These are phyloP conservation scores for zebrafish (Danio rerio) DNA, from an alignment of 2,113 vertebrate genomes.

Conservation along the genomic window GRCz12tu NC_133179.1:17391001-17391500, in stretches of 20 bases:
- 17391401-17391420: no score
- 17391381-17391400: no score
- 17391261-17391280: slow-evolving; percentile 90
- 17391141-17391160: slow-evolving; percentile 94
- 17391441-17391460: no score
- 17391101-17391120: background rate
- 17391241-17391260: slow-evolving; percentile 94
- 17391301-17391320: background rate
- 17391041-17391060: slow-evolving; percentile 90
- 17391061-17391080: background rate
- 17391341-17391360: no score
- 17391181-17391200: slow-evolving; percentile 95
- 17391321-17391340: background rate
- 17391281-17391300: slow-evolving; percentile 90
- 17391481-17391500: no score
- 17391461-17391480: no score
- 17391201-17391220: slow-evolving; percentile 93
- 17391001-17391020: slow-evolving; percentile 92
- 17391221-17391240: slow-evolving; percentile 93
- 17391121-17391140: slow-evolving; percentile 88
- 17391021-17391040: slow-evolving; percentile 88
- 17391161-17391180: slow-evolving; percentile 93
- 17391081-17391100: background rate
- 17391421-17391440: no score
- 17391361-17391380: no score